Conservation (phyloP, 2,113 vertebrate species). For the Benitochromis conjunctus region DNA sequence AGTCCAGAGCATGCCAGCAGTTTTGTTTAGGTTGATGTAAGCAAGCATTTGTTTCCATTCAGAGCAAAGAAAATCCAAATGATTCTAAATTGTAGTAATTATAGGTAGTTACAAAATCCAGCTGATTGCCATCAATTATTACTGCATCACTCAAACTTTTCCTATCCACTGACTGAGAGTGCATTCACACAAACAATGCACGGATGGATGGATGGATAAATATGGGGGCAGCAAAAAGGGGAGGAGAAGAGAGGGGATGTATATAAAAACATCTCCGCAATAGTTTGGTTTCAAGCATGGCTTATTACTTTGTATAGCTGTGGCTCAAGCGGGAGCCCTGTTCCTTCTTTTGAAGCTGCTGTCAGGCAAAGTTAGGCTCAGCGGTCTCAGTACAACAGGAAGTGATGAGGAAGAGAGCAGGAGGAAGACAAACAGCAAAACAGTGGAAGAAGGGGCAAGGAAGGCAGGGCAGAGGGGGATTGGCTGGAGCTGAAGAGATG, state of each 20-base stretch:
- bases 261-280: neutral
- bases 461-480: neutral
- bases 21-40: neutral
- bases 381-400: conserved; percentile 17
- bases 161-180: neutral
- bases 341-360: conserved; percentile 36
- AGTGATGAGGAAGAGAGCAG: neutral
- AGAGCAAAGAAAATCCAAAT: neutral
- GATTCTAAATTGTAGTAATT: neutral
- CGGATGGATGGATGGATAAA: neutral
- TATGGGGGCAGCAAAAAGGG: neutral
- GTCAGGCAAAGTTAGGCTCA: conserved; percentile 48
- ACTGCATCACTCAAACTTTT: neutral
- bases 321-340: conserved; percentile 4
- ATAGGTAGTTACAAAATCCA: neutral
- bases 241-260: neutral
- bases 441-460: neutral
- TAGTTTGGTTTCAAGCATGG: neutral
- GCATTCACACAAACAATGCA: neutral
- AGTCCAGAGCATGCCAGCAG: neutral
- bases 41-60: neutral
- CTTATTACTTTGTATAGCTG: conserved; percentile 14
- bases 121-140: neutral
- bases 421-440: neutral
- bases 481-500: neutral